A percentile compares a stretch with the other conserved stretches of the same genome.
phyloP scores from a whole-genome alignment of 2,888 invertebrate species.

The Muschampia plurimacula region DNA sequence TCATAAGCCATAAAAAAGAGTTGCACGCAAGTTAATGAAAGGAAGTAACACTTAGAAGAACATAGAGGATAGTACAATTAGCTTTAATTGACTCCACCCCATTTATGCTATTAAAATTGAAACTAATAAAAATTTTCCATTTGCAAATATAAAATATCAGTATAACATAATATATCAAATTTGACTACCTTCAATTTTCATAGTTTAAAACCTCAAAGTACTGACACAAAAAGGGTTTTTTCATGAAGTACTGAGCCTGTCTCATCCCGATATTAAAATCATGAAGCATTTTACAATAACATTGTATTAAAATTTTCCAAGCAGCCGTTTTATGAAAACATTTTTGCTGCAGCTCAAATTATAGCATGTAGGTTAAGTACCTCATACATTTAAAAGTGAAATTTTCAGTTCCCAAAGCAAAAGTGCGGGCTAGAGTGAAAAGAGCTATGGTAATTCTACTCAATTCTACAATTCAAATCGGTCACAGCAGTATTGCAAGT shows the following conservation, averaged over 20 bases:
- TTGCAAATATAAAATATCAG: no score
- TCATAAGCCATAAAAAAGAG: no score
- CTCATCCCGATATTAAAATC: neutral
- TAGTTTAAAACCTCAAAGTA: no score
- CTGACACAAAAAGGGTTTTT: neutral
- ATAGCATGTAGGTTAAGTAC: slow-evolving; percentile 28
- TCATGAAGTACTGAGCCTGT: neutral
- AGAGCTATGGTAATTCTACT: slow-evolving; percentile 30
- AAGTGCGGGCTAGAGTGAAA: slow-evolving; percentile 18
- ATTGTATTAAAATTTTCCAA: neutral
- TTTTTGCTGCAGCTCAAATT: slow-evolving; percentile 20
- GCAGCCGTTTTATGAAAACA: slow-evolving; percentile 4
- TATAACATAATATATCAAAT: no score
- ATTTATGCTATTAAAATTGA: no score
- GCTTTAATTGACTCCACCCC: no score
- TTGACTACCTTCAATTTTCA: no score
- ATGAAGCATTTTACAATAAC: neutral
- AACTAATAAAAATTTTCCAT: no score
- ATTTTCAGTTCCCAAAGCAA: slow-evolving; percentile 22
- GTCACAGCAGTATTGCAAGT: slow-evolving; percentile 11
- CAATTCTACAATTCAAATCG: slow-evolving; percentile 28
- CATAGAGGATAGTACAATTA: no score
- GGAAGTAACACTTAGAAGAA: no score
- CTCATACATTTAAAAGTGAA: slow-evolving; percentile 30
- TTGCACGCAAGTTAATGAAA: no score